These are phyloP conservation scores for Lates calcarifer DNA, from an alignment of 2,113 vertebrate species.

Conservation along the genomic window DNA sequence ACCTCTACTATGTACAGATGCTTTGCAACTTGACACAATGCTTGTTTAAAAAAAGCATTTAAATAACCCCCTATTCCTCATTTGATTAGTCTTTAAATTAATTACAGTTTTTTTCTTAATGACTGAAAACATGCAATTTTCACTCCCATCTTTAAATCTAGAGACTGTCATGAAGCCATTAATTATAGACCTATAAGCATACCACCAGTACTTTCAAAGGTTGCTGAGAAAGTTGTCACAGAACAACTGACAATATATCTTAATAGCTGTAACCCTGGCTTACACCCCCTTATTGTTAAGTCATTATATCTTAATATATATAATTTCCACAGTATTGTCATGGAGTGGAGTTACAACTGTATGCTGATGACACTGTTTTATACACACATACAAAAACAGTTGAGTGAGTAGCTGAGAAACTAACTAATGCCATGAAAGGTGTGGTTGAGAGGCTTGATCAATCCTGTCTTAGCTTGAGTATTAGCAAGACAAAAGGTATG, in stretches of 20 bases:
- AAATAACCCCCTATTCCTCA: background rate
- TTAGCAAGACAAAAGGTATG: background rate
- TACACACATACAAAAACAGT: background rate
- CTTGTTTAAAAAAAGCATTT: no score
- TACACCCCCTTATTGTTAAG: background rate
- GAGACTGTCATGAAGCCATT: background rate
- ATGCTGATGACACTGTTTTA: background rate
- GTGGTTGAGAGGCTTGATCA: background rate
- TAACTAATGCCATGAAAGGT: no score
- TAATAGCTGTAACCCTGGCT: background rate
- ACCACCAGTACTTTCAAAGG: background rate
- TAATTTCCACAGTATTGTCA: no score
- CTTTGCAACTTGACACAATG: no score
- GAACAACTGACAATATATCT: background rate
- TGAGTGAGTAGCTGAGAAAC: no score
- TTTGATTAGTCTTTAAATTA: background rate
- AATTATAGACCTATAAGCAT: background rate
- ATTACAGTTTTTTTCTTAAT: background rate
- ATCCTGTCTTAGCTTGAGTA: background rate
- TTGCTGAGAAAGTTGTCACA: background rate
- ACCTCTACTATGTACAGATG: no score
- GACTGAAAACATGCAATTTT: background rate
- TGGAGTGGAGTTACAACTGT: background rate
- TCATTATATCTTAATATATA: no score
- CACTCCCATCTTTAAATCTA: background rate